Base-by-base conservation (phyloP, 2,797 vertebrate genomes). In the Silurus lanzhouensis region DNA sequence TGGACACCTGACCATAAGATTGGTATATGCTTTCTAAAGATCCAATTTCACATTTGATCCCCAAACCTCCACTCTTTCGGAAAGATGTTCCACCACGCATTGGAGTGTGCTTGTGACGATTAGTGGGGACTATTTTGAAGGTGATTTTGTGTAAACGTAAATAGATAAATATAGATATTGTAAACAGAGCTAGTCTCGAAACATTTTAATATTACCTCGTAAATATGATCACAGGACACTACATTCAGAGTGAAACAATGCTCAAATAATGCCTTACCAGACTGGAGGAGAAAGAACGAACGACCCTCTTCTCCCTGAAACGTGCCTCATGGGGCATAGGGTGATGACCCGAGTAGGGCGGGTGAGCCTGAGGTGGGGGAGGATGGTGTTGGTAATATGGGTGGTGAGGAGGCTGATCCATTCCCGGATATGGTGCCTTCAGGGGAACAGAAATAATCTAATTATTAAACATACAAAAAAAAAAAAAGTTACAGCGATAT, bases 371-470 rank as follows among this genome's bases (percentile, higher is more conserved):
- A 91, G 96, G 97, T 22, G 98, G 96, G 6, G 97, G 96, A 66
- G 97, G 96, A 67, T 98, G 98, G 80, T 99, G 97, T 82, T 99
- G 97, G 92, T 99, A 98, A 83, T 98, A 98, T 3, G 96, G 96
- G 92, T 90, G 97, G 89, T 97, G 91, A 83, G 96, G 94, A 58
- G 96, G 94, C 81, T 98, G 97, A 92, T 99, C 97, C 94, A 99
- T 96, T 74, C 96, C 96, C 1, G 98, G 97, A 90, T 99, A 99
- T 0, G 96, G 95, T 0, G 97, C 96, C 98, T 99, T 90, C 57
- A 90, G 92, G 85, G 83, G 89, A 85, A 86, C 52, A 88, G 0
- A 63, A 27, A 80, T 44, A 70, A 48, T 6, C 3, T 1, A n/a
- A 68, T 58, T 15, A 10, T 64, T 17, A 31, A 81, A 27, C 5